Evolutionary conservation across 2,113 vertebrate genomes (phyloP), one percentile per base, ranked within the genome.

Genomic region (Limanda limanda): DNA sequence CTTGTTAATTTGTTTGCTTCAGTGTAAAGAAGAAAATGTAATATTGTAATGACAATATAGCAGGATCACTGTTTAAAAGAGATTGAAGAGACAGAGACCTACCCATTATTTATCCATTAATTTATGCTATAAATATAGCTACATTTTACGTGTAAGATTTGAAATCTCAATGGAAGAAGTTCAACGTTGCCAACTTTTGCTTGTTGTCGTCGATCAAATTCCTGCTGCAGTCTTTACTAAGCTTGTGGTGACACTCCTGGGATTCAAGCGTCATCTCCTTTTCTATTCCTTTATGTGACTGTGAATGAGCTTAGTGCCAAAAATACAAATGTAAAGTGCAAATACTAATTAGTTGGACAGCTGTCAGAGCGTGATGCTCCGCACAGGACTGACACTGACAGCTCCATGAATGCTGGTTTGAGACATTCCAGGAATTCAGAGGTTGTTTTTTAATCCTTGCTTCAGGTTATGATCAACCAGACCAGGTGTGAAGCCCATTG

Each of bases 371-470:
- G 59, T 42, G 18, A 14, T 63, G 42, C 11, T 74, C 25, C 42
- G 23, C 21, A n/a, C 17, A 23, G 25, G 76, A 84, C 57, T 23
- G 68, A 82, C 55, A 72, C 8, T 79, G 77, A 91, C 82, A 84
- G 78, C 47, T 60, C 60, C 1, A 8, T 64, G 47, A 81, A 69
- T 37, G 52, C 21, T 66, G 12, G 13, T 72, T 42, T 61, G 31
- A 58, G 48, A 56, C 60, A 78, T 58, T 47, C 13, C 4, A 80
- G 64, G 58, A 71, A 86, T 81, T 70, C 51, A 18, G 61, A 72
- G 9, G 1, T 40, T 40, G 10, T 8, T 60, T 72, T 48, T 78
- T 83, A 90, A 91, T 91, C 89, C 71, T 82, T 21, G 74, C 81
- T 92, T 69, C 14, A 83, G 87, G 87, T 84, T 55, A 86, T 42